These are phyloP conservation scores for Dryadula phaetusa DNA, from an alignment of 2,888 invertebrate genomes.

Conservation along the genomic window DNA sequence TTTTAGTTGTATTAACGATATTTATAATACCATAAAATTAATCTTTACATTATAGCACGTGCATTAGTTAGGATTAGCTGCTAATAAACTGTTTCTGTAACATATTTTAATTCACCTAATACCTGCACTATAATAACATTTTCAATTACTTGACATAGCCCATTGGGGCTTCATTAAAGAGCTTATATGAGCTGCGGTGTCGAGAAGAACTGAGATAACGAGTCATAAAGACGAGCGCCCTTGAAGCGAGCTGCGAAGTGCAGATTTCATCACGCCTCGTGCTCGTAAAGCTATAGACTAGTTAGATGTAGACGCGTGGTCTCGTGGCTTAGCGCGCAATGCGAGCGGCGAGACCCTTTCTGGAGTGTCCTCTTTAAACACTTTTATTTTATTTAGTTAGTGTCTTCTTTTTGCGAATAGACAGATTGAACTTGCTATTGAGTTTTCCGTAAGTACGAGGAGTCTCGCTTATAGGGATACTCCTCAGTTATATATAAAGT, in stretches of 20 bases:
- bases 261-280: conserved; percentile 27
- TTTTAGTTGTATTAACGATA: too few relatives aligned
- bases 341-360: not conserved
- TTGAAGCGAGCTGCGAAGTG: conserved; percentile 20
- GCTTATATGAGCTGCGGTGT: conserved; percentile 5
- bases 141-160: not conserved
- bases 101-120: not conserved
- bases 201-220: conserved; percentile 28
- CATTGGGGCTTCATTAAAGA: not conserved
- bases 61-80: too few relatives aligned
- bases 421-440: too few relatives aligned
- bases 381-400: not conserved
- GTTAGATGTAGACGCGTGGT: too few relatives aligned
- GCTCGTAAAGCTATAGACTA: conserved; percentile 20
- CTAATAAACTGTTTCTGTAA: too few relatives aligned
- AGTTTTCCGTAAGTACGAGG: too few relatives aligned
- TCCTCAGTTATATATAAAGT: too few relatives aligned
- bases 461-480: too few relatives aligned
- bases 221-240: conserved; percentile 27
- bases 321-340: too few relatives aligned
- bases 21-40: too few relatives aligned
- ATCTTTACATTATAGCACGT: too few relatives aligned
- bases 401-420: too few relatives aligned
- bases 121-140: not conserved
- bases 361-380: not conserved